Conservation (phyloP, 2,888 invertebrate species). For the Tyria jacobaeae region DNA sequence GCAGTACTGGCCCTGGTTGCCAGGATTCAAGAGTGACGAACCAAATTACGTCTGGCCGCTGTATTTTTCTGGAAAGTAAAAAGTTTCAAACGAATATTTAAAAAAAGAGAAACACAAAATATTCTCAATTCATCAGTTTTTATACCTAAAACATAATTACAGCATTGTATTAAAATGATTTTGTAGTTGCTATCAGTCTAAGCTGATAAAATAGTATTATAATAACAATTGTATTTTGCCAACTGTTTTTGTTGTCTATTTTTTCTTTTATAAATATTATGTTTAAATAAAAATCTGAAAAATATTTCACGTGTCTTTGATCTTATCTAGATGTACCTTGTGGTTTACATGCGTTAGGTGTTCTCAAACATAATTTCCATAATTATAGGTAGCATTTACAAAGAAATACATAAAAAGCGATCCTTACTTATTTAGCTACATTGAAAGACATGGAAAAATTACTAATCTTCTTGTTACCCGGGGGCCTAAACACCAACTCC, state of each 20-base stretch:
- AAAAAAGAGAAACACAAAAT: not conserved
- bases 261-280: not conserved
- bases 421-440: constrained; percentile 48
- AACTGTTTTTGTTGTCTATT: too few species aligned
- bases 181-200: too few species aligned
- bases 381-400: not conserved
- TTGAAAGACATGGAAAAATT: constrained; percentile 72
- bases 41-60: constrained; percentile 57
- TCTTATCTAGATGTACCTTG: too few species aligned
- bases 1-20: constrained; percentile 67
- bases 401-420: not conserved
- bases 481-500: constrained; percentile 55
- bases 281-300: not conserved
- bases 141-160: too few species aligned
- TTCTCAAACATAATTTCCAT: too few species aligned
- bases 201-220: too few species aligned
- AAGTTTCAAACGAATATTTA: not conserved
- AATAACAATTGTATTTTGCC: too few species aligned
- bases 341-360: too few species aligned
- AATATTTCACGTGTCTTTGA: not conserved
- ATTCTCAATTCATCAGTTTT: too few species aligned
- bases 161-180: too few species aligned
- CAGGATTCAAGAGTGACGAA: constrained; percentile 62
- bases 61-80: constrained; percentile 52
- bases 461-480: constrained; percentile 62